Base-by-base conservation (phyloP, 2,113 vertebrate genomes). In the Dolichotis patagonum region DNA sequence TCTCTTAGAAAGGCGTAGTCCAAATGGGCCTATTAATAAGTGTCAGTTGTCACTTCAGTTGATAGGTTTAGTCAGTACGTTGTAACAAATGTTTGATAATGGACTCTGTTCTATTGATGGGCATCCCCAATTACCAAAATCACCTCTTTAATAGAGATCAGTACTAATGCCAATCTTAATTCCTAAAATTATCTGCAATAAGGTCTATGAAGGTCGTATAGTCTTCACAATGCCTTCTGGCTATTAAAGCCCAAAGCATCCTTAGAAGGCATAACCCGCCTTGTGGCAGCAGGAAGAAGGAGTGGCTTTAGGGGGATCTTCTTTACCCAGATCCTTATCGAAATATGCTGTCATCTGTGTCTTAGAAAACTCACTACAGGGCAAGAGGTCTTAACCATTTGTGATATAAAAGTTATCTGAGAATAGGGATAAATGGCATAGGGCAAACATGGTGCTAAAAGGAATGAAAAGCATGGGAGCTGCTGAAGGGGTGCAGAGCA, bases 371-470 rank as follows among this genome's bases (percentile, higher is more conserved):
- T 38, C 30, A 20, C 28, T 71, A 0, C 7, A 28, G 38, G 4
- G 32, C 73, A 26, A 38, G 78, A 65, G 41, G 16, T 43, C 90
- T 58, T 22, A 16, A 71, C 56, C 19, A 43, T 88, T 62, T 71
- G 43, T 73, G 60, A 62, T 28, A 17, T 26, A 38, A 35, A 69
- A 58, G 22, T 46, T 56, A 32, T 1, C 82, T 38, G 35, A 43
- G 78, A 65, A 26, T 5, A 10, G 84, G 38, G 5, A 52, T 41
- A 6, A 62, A 1, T 0, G 3, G 28, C 11, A 0, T 3, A 38
- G 38, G 38, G 52, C 19, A 20, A 49, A 95, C 13, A 69, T 3
- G 16, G 35, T 30, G 41, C n/a, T n/a, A 5, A 69, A 14, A 7
- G 16, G 38, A 41, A 12, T 1, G 43, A 41, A 60, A 60, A 54